Percentiles rank a stretch among this genome's conserved stretches.
These are phyloP conservation scores for Lithobius niger DNA, from an alignment of 1,140 invertebrate species.

Conservation along the genomic window DNA sequence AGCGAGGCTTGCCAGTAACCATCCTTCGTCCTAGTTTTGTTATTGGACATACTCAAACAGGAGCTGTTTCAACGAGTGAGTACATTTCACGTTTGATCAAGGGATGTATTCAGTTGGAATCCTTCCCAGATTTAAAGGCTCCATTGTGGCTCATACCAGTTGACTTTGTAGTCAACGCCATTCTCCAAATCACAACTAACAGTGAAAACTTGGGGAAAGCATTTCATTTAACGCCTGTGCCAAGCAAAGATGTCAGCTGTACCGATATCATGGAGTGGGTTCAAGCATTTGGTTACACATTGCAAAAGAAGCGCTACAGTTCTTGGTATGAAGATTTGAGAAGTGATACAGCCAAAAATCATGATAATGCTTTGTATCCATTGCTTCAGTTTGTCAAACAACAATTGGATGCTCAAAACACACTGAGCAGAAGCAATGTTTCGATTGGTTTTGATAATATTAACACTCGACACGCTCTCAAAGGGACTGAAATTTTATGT, in stretches of 20 bases:
- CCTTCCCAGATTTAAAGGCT: slow-evolving; percentile 36
- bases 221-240: slow-evolving; percentile 27
- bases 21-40: slow-evolving; percentile 39
- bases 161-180: slow-evolving; percentile 35
- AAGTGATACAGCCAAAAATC: too few species aligned
- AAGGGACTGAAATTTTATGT: too few species aligned
- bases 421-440: too few species aligned
- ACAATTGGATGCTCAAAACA: too few species aligned
- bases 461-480: too few species aligned
- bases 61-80: slow-evolving; percentile 37
- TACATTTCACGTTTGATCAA: slow-evolving; percentile 37
- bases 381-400: too few species aligned
- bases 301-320: too few species aligned
- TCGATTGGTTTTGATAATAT: too few species aligned
- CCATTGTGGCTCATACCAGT: slow-evolving; percentile 40
- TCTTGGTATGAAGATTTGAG: too few species aligned
- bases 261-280: too few species aligned
- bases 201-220: slow-evolving; percentile 32
- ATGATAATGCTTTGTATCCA: too few species aligned
- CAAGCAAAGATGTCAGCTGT: neutral
- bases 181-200: slow-evolving; percentile 30
- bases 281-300: too few species aligned
- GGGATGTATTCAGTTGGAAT: slow-evolving; percentile 28
- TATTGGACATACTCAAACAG: slow-evolving; percentile 28
- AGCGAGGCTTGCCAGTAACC: slow-evolving; percentile 34